Percentiles rank a stretch among this genome's conserved stretches.
Evolutionary conservation across 2,797 vertebrate genomes (phyloP).

Genomic region (Gallinago solitaria): DNA sequence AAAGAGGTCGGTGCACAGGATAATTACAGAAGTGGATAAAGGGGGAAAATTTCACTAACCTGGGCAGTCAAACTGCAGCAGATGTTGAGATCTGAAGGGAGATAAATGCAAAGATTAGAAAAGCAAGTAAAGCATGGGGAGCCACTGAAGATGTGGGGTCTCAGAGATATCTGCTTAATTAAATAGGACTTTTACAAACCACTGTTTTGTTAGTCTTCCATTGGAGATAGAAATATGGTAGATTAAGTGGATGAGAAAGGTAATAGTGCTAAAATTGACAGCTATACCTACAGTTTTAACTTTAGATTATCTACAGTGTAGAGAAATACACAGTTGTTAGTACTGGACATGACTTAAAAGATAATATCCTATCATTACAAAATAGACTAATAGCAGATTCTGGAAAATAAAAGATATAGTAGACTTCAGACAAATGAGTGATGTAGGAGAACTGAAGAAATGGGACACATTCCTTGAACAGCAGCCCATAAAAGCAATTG

Average conservation of each 20-base stretch:
- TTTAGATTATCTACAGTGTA: neutral
- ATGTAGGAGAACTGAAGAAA: neutral
- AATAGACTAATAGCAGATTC: neutral
- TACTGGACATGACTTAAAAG: neutral
- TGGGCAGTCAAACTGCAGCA: constrained; percentile 77
- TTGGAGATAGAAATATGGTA: neutral
- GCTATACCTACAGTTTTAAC: neutral
- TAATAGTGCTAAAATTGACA: neutral
- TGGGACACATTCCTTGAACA: neutral
- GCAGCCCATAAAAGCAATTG: neutral
- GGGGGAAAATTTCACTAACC: constrained; percentile 74
- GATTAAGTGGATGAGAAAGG: constrained; percentile 24
- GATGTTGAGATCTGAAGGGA: constrained; percentile 81
- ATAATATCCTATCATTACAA: neutral
- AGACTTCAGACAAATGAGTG: neutral
- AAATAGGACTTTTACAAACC: neutral
- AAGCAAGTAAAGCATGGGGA: constrained; percentile 71
- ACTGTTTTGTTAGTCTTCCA: neutral
- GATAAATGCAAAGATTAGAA: constrained; percentile 81
- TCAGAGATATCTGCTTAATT: neutral
- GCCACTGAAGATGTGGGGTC: constrained; percentile 36
- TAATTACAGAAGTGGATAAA: constrained; percentile 41
- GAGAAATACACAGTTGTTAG: neutral
- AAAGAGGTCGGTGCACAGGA: neutral
- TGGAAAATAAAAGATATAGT: neutral